Percentiles rank a stretch among this genome's conserved stretches.
phyloP scores from a whole-genome alignment of 2,888 invertebrate genomes.

The Coelinius sp. region DNA sequence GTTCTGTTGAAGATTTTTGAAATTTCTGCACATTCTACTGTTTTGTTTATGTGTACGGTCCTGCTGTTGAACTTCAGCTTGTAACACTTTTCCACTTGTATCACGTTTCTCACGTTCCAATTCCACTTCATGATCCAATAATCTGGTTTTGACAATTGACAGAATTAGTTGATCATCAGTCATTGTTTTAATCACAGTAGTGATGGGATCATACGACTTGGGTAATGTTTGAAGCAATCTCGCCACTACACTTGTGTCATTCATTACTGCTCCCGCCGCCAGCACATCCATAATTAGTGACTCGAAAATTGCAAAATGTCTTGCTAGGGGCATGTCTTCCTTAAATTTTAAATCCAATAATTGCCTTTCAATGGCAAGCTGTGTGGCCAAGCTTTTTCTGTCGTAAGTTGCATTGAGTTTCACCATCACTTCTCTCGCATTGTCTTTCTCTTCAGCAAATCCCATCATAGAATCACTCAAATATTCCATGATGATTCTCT shows the following conservation, averaged over 20 bases:
- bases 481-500: no score
- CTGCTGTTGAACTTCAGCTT: not conserved
- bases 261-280: not conserved
- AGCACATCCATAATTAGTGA: not conserved
- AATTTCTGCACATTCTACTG: no score
- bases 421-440: no score
- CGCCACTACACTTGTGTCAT: not conserved
- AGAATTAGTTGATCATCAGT: not conserved
- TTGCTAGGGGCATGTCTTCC: not conserved
- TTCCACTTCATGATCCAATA: conserved; percentile 4
- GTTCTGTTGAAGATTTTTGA: no score
- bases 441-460: no score
- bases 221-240: not conserved
- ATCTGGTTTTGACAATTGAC: not conserved
- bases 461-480: no score
- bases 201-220: not conserved
- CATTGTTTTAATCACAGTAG: not conserved
- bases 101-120: not conserved
- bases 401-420: conserved; percentile 7
- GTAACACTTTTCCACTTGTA: not conserved
- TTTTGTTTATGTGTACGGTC: not conserved
- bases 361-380: not conserved
- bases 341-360: conserved; percentile 7
- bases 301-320: conserved; percentile 5
- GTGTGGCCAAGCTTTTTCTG: conserved; percentile 5